A percentile compares a stretch with the other conserved stretches of the same genome.
Conservation (phyloP, 2,797 vertebrate species). For the Siniperca scherzeri region DNA sequence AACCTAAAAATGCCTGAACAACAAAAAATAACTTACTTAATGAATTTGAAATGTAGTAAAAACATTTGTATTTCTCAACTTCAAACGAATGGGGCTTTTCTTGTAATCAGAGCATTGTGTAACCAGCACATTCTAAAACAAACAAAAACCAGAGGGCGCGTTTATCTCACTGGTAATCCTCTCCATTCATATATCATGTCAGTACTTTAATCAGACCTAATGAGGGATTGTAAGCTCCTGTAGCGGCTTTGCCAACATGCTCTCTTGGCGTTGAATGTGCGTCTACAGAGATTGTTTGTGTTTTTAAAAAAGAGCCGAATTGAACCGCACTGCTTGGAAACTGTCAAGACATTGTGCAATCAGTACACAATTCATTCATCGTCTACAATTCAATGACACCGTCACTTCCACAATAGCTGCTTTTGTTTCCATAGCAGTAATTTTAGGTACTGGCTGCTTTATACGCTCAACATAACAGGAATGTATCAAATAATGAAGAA, state of each 20-base stretch:
- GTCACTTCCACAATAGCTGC: slow-evolving; percentile 18
- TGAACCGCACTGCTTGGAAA: slow-evolving; percentile 8
- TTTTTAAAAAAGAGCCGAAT: slow-evolving; percentile 19
- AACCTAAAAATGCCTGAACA: slow-evolving; percentile 5
- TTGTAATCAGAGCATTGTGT: slow-evolving; percentile 10
- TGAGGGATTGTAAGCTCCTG: slow-evolving; percentile 32
- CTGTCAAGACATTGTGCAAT: not conserved
- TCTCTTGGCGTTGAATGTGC: not conserved
- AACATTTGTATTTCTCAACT: slow-evolving; percentile 10
- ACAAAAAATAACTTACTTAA: slow-evolving; percentile 5
- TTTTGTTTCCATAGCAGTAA: slow-evolving; percentile 8
- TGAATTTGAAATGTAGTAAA: slow-evolving; percentile 11
- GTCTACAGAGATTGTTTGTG: not conserved
- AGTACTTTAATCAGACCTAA: slow-evolving; percentile 34
- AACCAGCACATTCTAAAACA: not conserved
- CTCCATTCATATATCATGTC: slow-evolving; percentile 14
- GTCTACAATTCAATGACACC: not conserved
- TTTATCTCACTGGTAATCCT: slow-evolving; percentile 17
- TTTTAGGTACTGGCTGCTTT: not conserved
- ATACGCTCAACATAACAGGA: slow-evolving; percentile 1
- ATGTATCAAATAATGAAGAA: slow-evolving; percentile 7
- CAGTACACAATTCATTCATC: slow-evolving; percentile 15
- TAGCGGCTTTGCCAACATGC: slow-evolving; percentile 24
- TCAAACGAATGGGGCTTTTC: not conserved
- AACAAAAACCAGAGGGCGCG: not conserved